phyloP scores from a whole-genome alignment of 2,797 vertebrate species.

The Meriones psammophilus region DNA sequence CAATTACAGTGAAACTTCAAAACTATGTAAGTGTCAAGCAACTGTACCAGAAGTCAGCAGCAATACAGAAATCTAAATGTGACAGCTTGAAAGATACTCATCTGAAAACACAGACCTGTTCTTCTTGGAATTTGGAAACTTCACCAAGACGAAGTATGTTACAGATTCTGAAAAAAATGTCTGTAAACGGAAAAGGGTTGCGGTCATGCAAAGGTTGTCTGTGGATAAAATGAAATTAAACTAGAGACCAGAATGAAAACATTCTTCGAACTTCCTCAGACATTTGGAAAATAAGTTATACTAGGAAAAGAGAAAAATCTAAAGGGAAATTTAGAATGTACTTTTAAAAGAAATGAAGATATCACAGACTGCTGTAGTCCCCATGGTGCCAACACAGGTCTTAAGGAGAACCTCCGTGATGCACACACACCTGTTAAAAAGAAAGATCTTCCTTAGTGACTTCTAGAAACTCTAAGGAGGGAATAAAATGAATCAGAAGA shows the following conservation, averaged over 20 bases:
- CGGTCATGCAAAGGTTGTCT: background rate
- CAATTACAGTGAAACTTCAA: background rate
- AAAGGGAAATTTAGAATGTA: background rate
- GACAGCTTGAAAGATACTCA: background rate
- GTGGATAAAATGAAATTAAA: background rate
- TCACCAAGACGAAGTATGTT: background rate
- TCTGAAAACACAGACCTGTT: fast-evolving
- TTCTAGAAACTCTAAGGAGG: background rate
- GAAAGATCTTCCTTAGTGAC: fast-evolving
- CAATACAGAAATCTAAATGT: background rate
- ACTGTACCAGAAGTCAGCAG: background rate
- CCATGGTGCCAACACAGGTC: fast-evolving
- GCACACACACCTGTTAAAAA: too few species aligned
- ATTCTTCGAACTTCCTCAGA: background rate
- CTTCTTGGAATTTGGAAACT: fast-evolving
- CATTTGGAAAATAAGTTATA: background rate
- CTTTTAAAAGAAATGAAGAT: background rate
- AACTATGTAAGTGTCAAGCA: background rate
- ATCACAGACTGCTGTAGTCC: too few species aligned
- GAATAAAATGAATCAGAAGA: background rate
- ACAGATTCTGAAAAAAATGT: too few species aligned
- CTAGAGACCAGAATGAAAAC: background rate
- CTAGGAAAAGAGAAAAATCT: background rate
- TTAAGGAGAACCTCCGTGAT: fast-evolving
- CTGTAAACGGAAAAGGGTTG: background rate